A percentile compares a stretch with the other conserved stretches of the same genome.
Conservation (phyloP, 2,888 invertebrate species). For the Ctena decussata region DNA sequence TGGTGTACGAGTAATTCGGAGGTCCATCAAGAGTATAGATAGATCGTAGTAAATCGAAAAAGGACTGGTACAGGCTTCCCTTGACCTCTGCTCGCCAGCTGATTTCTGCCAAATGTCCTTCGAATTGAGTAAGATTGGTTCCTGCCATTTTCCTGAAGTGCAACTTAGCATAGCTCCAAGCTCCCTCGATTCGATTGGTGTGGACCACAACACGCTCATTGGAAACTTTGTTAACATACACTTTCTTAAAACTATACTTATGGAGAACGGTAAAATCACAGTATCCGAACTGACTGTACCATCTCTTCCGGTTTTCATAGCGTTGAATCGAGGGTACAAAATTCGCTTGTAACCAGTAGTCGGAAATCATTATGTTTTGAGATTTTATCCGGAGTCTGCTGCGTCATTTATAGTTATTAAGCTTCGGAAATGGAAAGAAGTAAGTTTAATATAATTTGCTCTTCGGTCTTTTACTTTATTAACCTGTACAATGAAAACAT, state of each 20-base stretch:
- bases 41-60: neutral
- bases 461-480: too few species aligned
- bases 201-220: constrained; percentile 22
- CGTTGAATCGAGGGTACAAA: too few species aligned
- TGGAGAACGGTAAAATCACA: constrained; percentile 18
- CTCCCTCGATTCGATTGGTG: constrained; percentile 39
- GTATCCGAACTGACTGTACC: too few species aligned
- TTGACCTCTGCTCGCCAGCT: neutral
- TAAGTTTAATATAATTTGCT: too few species aligned
- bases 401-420: too few species aligned
- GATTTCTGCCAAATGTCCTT: neutral
- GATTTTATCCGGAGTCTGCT: too few species aligned
- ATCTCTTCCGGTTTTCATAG: too few species aligned
- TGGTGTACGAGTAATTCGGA: neutral
- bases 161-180: constrained; percentile 45
- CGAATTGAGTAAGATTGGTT: neutral
- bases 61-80: neutral
- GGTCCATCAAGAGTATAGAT: neutral
- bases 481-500: too few species aligned
- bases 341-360: too few species aligned
- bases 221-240: constrained; percentile 17
- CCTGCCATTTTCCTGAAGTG: constrained; percentile 24
- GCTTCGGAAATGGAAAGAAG: too few species aligned
- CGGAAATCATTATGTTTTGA: too few species aligned
- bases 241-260: constrained; percentile 25